Evolutionary conservation across 2,797 vertebrate species (phyloP), one percentile per base, ranked within the genome.

Genomic region (Coranthus polyacanthus): DNA sequence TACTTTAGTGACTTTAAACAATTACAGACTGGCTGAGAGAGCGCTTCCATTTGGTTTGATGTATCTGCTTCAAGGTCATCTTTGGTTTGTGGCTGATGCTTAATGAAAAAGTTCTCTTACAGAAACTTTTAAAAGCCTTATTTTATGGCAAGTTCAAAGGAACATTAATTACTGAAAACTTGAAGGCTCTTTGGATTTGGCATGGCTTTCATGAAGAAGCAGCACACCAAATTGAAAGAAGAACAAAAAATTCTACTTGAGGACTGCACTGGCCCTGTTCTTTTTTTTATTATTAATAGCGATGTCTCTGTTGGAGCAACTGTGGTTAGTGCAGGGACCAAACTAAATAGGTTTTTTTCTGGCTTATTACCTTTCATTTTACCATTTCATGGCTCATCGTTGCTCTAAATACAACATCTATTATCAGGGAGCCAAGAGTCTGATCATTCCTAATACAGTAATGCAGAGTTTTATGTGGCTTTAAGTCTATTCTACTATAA

Each of bases 101-200:
- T 34, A 36, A 73, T 51, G 34, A 71, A 55, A 72, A 68, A 63
- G 36, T 22, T 41, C 6, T 11, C 34, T 69, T 0, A 60, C 39
- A 12, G 55, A 36, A 67, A 69, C 53, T 18, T 21, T 50, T 12
- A 57, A 69, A 67, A n/a, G 26, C 38, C 21, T 45, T 62, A 58
- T 32, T 78, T 17, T 57, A 65, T 45, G 44, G 56, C 21, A 8
- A 21, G 18, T 51, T 44, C 57, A 52, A 73, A 84, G 38, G 6
- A 67, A 21, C 17, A 12, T 45, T 44, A 53, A 29, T 10, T 66
- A 39, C 12, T 38, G 13, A 45, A 43, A 67, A 47, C 55, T 41
- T 13, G 0, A 0, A 42, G 46, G 63, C 17, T 56, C 53, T 71
- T 62, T 1, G 6, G 61, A 61, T 22, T 58, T 42, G 6, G 21